Percentiles rank a stretch among this genome's conserved stretches.
Conservation (phyloP, 2,888 invertebrate species). For the Ormyrus labotus region DNA sequence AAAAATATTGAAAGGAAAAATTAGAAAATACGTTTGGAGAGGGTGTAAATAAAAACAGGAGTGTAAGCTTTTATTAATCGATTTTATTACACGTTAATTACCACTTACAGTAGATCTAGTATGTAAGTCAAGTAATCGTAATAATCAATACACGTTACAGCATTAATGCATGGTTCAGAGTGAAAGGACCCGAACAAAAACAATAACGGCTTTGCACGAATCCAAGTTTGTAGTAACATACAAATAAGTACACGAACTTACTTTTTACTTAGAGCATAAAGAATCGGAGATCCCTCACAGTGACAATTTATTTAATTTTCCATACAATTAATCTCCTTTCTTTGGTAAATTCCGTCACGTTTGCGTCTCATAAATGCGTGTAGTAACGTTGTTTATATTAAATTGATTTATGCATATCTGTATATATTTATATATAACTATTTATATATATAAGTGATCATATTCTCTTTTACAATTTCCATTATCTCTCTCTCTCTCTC, state of each 20-base stretch:
- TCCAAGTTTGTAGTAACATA: conserved; percentile 66
- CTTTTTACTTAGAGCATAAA: conserved; percentile 62
- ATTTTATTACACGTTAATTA: conserved; percentile 73
- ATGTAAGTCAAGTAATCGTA: conserved; percentile 70
- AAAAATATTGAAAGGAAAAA: not conserved
- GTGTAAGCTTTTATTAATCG: conserved; percentile 75
- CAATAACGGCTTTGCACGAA: conserved; percentile 64
- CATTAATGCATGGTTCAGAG: conserved; percentile 69
- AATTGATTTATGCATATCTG: conserved; percentile 64
- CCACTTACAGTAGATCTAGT: conserved; percentile 74
- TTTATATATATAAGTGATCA: conserved; percentile 68
- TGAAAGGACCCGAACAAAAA: conserved; percentile 64
- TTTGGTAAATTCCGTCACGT: conserved; percentile 49
- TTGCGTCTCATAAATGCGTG: conserved; percentile 51
- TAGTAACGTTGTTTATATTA: conserved; percentile 64
- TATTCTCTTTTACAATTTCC: conserved; percentile 58
- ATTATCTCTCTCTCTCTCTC: conserved; percentile 8
- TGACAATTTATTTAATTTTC: conserved; percentile 44
- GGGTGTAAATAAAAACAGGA: conserved; percentile 62
- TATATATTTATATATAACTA: conserved; percentile 65
- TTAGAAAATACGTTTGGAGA: not conserved
- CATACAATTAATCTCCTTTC: conserved; percentile 6
- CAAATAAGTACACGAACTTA: conserved; percentile 72
- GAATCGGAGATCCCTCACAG: conserved; percentile 50
- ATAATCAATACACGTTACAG: conserved; percentile 72